These are phyloP conservation scores for Fissipunctia ypsillon DNA, from an alignment of 2,888 invertebrate species.

Conservation along the genomic window DNA sequence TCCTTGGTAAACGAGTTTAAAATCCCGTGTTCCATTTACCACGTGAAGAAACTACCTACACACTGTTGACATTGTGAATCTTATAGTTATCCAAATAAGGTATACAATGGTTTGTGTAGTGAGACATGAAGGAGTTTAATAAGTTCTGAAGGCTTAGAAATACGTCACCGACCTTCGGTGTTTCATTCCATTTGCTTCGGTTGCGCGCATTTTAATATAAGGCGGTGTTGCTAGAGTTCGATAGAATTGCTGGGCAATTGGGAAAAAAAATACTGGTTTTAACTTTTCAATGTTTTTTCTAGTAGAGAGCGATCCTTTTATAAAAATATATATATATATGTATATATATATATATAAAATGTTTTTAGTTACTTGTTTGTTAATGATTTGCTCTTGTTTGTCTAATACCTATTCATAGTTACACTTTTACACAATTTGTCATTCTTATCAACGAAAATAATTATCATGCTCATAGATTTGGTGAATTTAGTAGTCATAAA, in stretches of 20 bases:
- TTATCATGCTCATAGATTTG: background rate
- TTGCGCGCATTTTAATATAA: slow-evolving; percentile 72
- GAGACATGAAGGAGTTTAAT: slow-evolving; percentile 66
- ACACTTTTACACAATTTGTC: background rate
- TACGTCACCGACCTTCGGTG: slow-evolving; percentile 72
- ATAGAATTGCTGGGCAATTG: slow-evolving; percentile 9
- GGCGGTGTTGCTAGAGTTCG: slow-evolving; percentile 66
- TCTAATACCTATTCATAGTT: background rate
- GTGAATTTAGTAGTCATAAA: background rate
- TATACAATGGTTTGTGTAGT: slow-evolving; percentile 31
- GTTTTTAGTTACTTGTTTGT: background rate
- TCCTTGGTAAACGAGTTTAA: background rate
- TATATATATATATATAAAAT: too few relatives aligned
- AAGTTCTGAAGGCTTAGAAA: slow-evolving; percentile 61
- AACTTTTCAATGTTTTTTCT: background rate
- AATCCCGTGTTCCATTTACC: background rate
- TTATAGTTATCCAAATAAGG: background rate
- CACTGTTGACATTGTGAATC: background rate
- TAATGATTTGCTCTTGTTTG: background rate
- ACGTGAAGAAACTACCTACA: background rate
- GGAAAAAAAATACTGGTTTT: background rate
- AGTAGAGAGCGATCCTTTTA: too few relatives aligned
- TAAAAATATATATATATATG: too few relatives aligned
- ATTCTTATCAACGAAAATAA: background rate
- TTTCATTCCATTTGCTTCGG: slow-evolving; percentile 71